Conservation (phyloP, 2,797 vertebrate genomes). For the Allobates femoralis region DNA sequence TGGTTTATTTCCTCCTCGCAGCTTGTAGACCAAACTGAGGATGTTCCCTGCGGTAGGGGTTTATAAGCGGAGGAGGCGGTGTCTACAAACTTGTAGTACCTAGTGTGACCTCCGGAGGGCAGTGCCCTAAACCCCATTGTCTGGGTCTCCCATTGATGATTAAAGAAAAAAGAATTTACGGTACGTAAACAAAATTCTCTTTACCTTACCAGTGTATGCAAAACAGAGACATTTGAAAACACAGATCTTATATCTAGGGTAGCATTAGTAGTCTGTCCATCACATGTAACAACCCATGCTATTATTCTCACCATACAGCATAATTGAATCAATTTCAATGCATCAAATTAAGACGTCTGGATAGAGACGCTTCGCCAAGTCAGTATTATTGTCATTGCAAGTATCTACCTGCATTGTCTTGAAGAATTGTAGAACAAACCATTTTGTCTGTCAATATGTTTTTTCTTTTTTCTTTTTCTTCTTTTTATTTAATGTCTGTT, state of each 20-base stretch:
- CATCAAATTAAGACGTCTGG: constrained; percentile 31
- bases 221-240: neutral
- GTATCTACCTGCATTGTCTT: constrained; percentile 21
- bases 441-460: constrained; percentile 15
- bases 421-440: constrained; percentile 1
- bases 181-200: no score
- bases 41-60: no score
- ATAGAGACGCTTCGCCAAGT: constrained; percentile 8
- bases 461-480: neutral
- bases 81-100: no score
- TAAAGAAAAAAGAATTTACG: no score
- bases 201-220: no score
- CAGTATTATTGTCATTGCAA: neutral
- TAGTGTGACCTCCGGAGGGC: no score
- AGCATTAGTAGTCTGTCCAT: neutral
- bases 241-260: neutral
- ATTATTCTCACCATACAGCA: constrained; percentile 15
- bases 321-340: constrained; percentile 29
- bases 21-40: no score
- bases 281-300: neutral
- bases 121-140: no score
- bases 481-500: neutral
- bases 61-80: no score
- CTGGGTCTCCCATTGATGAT: no score
- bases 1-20: no score